A percentile compares a stretch with the other conserved stretches of the same genome.
phyloP scores from a whole-genome alignment of 2,888 invertebrate genomes.

The Macaria notata region DNA sequence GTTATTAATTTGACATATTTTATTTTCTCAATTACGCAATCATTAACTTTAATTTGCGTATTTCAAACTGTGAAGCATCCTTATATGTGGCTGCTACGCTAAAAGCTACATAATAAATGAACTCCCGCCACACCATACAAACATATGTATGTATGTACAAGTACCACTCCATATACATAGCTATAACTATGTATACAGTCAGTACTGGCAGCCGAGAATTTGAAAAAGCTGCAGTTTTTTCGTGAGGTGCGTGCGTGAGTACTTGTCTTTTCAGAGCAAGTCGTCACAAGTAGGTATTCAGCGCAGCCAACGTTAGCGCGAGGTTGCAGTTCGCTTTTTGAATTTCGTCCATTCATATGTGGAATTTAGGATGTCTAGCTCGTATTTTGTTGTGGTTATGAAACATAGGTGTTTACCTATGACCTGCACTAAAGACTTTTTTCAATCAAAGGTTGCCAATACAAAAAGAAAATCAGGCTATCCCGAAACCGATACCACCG shows the following conservation, averaged over 20 bases:
- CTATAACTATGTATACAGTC: neutral
- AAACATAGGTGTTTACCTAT: no score
- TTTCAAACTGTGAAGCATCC: no score
- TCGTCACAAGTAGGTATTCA: slow-evolving; percentile 49
- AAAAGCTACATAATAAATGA: slow-evolving; percentile 4
- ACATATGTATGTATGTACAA: no score
- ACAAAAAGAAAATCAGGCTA: no score
- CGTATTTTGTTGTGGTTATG: neutral
- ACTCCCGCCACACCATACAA: slow-evolving; percentile 6
- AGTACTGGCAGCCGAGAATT: slow-evolving; percentile 9
- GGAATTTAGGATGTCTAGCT: slow-evolving; percentile 23
- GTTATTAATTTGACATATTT: no score
- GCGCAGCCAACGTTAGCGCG: slow-evolving; percentile 40
- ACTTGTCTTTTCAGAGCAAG: slow-evolving; percentile 46
- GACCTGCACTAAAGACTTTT: no score
- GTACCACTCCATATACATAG: neutral
- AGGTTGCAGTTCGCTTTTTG: slow-evolving; percentile 35
- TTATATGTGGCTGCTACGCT: no score
- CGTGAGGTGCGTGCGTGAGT: slow-evolving; percentile 40
- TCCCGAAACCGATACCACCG: neutral
- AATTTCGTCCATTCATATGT: slow-evolving; percentile 43
- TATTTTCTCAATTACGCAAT: no score
- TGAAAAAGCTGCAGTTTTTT: slow-evolving; percentile 47
- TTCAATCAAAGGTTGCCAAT: no score
- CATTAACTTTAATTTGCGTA: no score